Evolutionary conservation across 2,113 vertebrate species (phyloP), one percentile per base, ranked within the genome.

Genomic region (Trichechus manatus): DNA sequence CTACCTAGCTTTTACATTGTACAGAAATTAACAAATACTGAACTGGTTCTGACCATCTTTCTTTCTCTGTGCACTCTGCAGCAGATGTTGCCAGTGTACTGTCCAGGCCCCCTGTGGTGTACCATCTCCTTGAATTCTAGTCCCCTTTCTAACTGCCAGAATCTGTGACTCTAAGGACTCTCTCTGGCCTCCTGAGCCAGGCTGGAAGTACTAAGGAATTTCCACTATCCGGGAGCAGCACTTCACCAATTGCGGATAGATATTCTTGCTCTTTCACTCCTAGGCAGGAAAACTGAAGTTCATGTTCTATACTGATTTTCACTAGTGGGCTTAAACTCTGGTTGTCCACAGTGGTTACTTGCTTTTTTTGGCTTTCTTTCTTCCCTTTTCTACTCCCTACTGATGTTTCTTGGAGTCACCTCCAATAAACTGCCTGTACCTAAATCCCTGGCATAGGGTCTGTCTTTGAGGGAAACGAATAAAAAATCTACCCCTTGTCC

Each of bases 241-340:
- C 1, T 44, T 27, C 61, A 61, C 6, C n/a, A 59, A 1, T 53
- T 13, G 6, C 9, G 4, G 11, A 25, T 39, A 31, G 56, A 14
- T 39, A 1, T 0, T n/a, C 33, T 5, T 50, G 2, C 23, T 42
- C 8, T 1, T 5, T 81, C 33, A 9, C 2, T 59, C 47, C 29
- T 47, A 9, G 27, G 8, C 7, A 3, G 6, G 0, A 66, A 27
- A 36, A 3, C 15, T 87, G 44, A 44, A 22, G 5, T 36, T 50
- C 9, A 25, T 10, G n/a, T 39, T 64, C 22, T 56, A 8, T 1
- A 5, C 4, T 64, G 42, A 27, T 39, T 70, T 39, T 17, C 31
- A 33, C 13, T 15, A 33, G 6, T 31, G 36, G 15, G 25, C 27
- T 13, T 33, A 56, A 87, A 23, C 14, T 47, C 13, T 19, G 8